Base-by-base conservation (phyloP, 2,113 vertebrate species). In the Rynchops niger region DNA sequence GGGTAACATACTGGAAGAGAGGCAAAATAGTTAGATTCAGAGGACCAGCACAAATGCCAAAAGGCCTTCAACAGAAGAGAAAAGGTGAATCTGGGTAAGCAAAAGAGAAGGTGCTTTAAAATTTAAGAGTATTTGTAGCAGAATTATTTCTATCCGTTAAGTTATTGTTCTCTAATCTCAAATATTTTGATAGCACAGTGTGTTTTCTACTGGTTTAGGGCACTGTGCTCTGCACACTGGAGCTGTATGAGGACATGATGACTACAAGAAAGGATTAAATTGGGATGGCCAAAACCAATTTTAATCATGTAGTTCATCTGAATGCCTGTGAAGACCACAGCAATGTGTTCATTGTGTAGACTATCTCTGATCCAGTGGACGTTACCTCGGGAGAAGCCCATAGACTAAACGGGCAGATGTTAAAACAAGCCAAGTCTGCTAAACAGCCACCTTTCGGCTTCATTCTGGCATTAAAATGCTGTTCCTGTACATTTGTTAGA, bases 1-100 rank as follows among this genome's bases (percentile, higher is more conserved):
- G 97, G 96, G 95, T 97, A 98, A 96, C 93, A 93, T 93, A 90
- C 70, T 82, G 77, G 94, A 86, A 95, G 90, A 83, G 58, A 97
- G 85, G 91, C 88, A 93, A 97, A 98, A 97, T 82, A 95, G 87
- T 90, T 91, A 77, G 93, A 97, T 93, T 90, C 62, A 36, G 91
- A 91, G 89, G 93, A 82, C 49, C 93, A 73, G 96, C 79, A 94
- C 21, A 90, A 65, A 43, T 49, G 55, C 30, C 63, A 61, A 96
- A 95, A 96, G 96, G 62, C 90, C 91, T 93, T 90, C 80, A 95
- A 53, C 12, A 83, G 86, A 90, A 91, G 40, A 80, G 58, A 88
- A 90, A 89, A 93, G 89, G 87, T 96, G 82, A 90, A 73, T 76
- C 49, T 79, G 74, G 20, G 72, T 50, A 95, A 38, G 26, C 18